Evolutionary conservation across 2,888 invertebrate genomes (phyloP).

Genomic region (Archaeoteleia sp.): DNA sequence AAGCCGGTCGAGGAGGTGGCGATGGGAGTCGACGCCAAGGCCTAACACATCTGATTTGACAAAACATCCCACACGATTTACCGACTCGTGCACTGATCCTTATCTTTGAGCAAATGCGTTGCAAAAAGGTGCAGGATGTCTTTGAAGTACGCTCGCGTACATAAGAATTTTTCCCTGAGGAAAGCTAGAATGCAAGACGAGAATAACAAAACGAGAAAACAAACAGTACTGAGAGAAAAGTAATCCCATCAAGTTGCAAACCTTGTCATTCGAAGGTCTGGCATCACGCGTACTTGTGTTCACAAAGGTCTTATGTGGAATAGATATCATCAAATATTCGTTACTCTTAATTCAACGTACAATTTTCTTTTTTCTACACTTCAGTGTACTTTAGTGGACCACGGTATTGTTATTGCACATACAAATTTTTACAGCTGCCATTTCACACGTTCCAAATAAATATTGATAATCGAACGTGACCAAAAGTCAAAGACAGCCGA

Average conservation of each 20-base stretch:
- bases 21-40: constrained; percentile 79
- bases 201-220: constrained; percentile 5
- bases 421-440: constrained; percentile 8
- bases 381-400: constrained; percentile 56
- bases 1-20: constrained; percentile 77
- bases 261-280: constrained; percentile 23
- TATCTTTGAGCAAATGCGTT: constrained; percentile 57
- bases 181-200: constrained; percentile 29
- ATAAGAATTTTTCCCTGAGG: constrained; percentile 28
- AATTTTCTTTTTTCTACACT: constrained; percentile 58
- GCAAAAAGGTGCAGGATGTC: constrained; percentile 61
- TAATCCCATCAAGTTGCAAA: constrained; percentile 20
- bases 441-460: background rate
- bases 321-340: background rate
- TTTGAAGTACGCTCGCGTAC: constrained; percentile 53
- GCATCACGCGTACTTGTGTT: constrained; percentile 38
- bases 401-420: constrained; percentile 55
- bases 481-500: too few species aligned
- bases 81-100: constrained; percentile 65
- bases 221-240: constrained; percentile 18
- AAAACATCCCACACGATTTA: constrained; percentile 58
- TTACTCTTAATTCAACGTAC: constrained; percentile 21
- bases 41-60: constrained; percentile 63
- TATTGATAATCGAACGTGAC: background rate
- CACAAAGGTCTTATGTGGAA: constrained; percentile 3